Percentiles rank a stretch among this genome's conserved stretches.
phyloP scores from a whole-genome alignment of 2,797 vertebrate species.

The Manis crassicaudata region DNA sequence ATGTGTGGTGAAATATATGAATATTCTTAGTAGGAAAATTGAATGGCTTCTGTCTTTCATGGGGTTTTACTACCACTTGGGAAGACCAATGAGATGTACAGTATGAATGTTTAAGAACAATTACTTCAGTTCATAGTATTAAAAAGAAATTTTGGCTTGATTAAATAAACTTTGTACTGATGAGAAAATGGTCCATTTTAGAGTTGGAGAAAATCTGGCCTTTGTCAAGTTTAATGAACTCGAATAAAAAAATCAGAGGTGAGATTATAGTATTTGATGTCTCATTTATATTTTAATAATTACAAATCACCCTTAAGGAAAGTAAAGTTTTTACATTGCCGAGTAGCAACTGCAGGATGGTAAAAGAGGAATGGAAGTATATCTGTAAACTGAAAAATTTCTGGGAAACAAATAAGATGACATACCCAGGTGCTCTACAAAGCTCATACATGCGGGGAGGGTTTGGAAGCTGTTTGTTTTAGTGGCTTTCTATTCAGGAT shows the following conservation, averaged over 20 bases:
- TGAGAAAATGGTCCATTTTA: background rate
- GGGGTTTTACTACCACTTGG: background rate
- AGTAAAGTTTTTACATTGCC: background rate
- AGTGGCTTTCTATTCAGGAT: conserved; percentile 19
- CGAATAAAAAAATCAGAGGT: background rate
- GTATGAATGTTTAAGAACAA: background rate
- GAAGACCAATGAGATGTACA: background rate
- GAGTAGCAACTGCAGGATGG: background rate
- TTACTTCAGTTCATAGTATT: background rate
- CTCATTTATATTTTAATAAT: conserved; percentile 9
- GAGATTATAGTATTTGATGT: conserved; percentile 22
- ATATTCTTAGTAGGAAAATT: background rate
- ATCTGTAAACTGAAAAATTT: conserved; percentile 14
- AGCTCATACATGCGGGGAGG: background rate
- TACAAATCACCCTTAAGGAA: background rate
- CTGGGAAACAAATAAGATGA: background rate
- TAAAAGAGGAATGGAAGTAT: background rate
- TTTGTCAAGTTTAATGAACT: conserved; percentile 11
- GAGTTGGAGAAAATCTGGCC: background rate
- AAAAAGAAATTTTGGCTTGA: background rate
- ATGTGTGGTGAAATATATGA: background rate
- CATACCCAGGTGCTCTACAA: background rate
- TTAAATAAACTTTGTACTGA: background rate
- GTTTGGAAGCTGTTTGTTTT: conserved; percentile 20
- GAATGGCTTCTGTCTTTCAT: background rate